Evolutionary conservation across 2,888 invertebrate species (phyloP), one percentile per base, ranked within the genome.

Genomic region (Kryphioiulus occultus): DNA sequence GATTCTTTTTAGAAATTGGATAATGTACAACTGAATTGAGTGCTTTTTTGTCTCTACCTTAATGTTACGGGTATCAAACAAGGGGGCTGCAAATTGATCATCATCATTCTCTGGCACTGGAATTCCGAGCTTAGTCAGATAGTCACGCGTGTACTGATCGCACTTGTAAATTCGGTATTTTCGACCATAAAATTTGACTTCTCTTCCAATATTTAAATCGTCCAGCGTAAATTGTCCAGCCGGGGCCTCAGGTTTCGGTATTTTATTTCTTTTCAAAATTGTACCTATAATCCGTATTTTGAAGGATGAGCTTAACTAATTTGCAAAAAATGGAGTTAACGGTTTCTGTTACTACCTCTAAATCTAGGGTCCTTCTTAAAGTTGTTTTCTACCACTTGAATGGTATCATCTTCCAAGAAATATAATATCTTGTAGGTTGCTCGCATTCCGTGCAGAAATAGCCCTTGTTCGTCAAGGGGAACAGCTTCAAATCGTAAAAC

Each of bases 331-430:
- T 5, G 5, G 39, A 39, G 9, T 39, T 39, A 9, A 39, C n/a
- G n/a, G n/a, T n/a, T n/a, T n/a, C n/a, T n/a, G n/a, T n/a, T n/a
- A n/a, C 89, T 92, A 95, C 97, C 97, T 94, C 97, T 97, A 53
- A 95, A 94, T 90, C 96, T 94, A 5, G 97, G 97, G 90, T 97
- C 85, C 91, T 98, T 98, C 87, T 95, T 94, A 12, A 95, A 94
- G 90, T 94, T 94, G 0, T 97, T 97, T 91, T 98, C 98, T 87
- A 94, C 92, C 3, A 98, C 95, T 93, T 97, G 96, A 90, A 98
- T 95, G 0, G 98, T 97, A 22, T 97, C 97, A 92, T 98, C 98
- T 92, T 98, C 98, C 83, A 98, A 93, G 90, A 95, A 98, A 91
- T 96, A 98, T 90, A 95, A 95, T 88, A 98, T 96, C 90, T 95